phyloP scores from a whole-genome alignment of 2,113 vertebrate genomes.

The Pyxicephalus adspersus region DNA sequence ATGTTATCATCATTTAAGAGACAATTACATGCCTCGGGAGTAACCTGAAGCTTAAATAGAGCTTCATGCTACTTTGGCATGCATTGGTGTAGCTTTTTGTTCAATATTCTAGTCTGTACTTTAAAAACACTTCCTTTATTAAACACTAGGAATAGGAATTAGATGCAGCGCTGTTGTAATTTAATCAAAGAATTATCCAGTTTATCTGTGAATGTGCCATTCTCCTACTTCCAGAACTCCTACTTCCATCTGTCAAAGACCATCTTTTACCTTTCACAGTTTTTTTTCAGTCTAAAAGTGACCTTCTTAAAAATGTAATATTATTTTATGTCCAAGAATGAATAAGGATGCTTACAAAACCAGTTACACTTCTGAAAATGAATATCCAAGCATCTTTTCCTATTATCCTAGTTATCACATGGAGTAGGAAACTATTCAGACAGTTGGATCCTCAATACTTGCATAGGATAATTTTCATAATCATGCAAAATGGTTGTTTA shows the following conservation, averaged over 20 bases:
- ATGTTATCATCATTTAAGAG: not conserved
- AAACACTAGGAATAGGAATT: conserved; percentile 10
- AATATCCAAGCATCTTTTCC: conserved; percentile 7
- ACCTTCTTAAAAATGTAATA: conserved; percentile 33
- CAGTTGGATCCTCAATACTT: conserved; percentile 10
- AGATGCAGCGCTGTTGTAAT: not conserved
- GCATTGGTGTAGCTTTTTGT: too few relatives aligned
- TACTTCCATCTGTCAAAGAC: conserved; percentile 51
- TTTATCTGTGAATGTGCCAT: conserved; percentile 17
- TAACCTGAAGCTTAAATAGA: too few relatives aligned
- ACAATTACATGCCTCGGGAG: too few relatives aligned
- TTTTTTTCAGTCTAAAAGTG: conserved; percentile 26
- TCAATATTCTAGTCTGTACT: conserved; percentile 14
- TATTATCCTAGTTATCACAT: conserved; percentile 8
- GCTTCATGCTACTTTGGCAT: too few relatives aligned
- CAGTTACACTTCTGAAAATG: not conserved
- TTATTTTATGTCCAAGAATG: conserved; percentile 28
- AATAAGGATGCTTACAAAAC: conserved; percentile 41
- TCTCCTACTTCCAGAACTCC: conserved; percentile 46
- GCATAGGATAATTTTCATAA: not conserved
- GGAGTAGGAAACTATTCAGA: conserved; percentile 31
- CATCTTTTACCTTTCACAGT: conserved; percentile 38
- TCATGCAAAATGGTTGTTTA: not conserved
- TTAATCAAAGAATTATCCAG: conserved; percentile 11
- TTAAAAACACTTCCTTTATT: conserved; percentile 2